Percentiles rank a stretch among this genome's conserved stretches.
Conservation (phyloP, 2,797 vertebrate genomes). For the Tragopan temminckii region DNA sequence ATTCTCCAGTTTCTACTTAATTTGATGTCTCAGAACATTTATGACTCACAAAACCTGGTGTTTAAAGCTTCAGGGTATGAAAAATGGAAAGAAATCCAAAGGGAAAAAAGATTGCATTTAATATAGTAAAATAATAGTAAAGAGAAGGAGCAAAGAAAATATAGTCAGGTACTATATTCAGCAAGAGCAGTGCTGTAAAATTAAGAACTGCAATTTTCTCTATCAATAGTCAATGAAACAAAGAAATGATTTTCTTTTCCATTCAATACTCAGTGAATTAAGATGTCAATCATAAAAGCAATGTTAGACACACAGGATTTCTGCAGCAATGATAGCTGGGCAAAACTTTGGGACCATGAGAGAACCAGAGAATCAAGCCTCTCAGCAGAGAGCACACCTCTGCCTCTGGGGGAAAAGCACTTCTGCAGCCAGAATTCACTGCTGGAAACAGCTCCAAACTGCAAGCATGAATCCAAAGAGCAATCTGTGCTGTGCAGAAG, state of each 20-base stretch:
- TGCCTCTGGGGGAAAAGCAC: neutral
- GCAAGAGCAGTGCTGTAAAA: neutral
- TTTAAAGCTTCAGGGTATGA: constrained; percentile 59
- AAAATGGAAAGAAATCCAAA: constrained; percentile 37
- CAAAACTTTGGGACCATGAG: accelerated
- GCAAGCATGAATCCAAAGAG: neutral
- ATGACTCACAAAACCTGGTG: constrained; percentile 75
- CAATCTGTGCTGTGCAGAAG: neutral
- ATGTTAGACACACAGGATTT: neutral
- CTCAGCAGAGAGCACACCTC: neutral
- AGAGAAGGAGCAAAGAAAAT: constrained; percentile 42
- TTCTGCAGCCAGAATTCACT: neutral
- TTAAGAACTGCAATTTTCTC: neutral
- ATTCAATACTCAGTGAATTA: constrained; percentile 17
- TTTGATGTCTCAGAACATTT: constrained; percentile 74
- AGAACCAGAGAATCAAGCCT: neutral
- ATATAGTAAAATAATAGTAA: constrained; percentile 68
- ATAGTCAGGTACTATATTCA: constrained; percentile 32
- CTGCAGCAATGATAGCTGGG: neutral
- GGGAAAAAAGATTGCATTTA: constrained; percentile 40
- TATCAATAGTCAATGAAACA: constrained; percentile 24
- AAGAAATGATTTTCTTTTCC: constrained; percentile 36
- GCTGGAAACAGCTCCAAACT: neutral
- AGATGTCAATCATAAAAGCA: neutral
- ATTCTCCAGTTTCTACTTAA: constrained; percentile 74